phyloP scores from a whole-genome alignment of 1,140 invertebrate species.

The Bombus turneri region DNA sequence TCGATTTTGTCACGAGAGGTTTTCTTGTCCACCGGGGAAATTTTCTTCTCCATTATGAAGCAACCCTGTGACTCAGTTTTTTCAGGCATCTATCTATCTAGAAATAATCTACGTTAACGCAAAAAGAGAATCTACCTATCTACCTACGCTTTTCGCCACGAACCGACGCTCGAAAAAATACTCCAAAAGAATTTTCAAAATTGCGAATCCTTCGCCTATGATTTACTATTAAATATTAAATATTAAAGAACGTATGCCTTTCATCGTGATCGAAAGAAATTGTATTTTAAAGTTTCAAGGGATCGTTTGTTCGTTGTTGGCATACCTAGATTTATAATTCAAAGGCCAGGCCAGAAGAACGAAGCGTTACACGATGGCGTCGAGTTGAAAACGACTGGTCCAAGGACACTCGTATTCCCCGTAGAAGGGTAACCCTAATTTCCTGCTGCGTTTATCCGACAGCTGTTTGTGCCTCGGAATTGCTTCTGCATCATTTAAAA shows the following conservation, averaged over 20 bases:
- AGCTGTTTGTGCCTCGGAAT: slow-evolving; percentile 65
- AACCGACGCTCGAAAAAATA: background rate
- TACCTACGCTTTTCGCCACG: background rate
- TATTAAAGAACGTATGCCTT: no score
- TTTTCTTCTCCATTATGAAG: background rate
- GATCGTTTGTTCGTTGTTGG: no score
- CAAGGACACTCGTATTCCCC: background rate
- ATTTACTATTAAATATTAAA: no score
- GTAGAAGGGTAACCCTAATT: slow-evolving; percentile 51
- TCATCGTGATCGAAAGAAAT: no score
- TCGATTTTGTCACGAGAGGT: background rate
- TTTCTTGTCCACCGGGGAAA: background rate
- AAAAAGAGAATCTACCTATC: background rate
- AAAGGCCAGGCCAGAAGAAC: background rate
- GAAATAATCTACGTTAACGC: background rate
- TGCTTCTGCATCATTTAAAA: slow-evolving; percentile 72
- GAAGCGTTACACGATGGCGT: background rate
- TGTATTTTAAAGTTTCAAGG: no score
- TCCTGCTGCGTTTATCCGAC: slow-evolving; percentile 50
- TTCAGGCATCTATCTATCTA: no score
- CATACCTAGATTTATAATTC: no score
- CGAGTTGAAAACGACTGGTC: background rate
- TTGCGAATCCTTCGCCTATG: no score
- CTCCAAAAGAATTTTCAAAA: background rate
- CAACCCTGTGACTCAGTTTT: no score